A percentile compares a stretch with the other conserved stretches of the same genome.
phyloP scores from a whole-genome alignment of 2,797 vertebrate species.

The Phalanger gymnotis region DNA sequence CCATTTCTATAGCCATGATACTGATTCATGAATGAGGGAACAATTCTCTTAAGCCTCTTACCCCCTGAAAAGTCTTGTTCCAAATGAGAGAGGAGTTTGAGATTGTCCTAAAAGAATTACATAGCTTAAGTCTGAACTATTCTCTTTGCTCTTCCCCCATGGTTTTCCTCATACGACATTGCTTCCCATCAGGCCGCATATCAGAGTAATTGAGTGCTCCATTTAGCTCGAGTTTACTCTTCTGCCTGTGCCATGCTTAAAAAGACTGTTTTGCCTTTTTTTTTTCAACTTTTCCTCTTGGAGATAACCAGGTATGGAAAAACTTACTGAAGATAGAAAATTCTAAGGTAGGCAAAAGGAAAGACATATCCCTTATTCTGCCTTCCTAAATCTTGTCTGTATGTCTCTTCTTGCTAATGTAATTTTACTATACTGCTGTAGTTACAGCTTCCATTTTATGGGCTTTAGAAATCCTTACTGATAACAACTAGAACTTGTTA shows the following conservation, averaged over 20 bases:
- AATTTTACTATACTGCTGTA: not conserved
- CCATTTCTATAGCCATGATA: not conserved
- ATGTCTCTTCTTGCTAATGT: not conserved
- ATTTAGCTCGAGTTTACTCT: not conserved
- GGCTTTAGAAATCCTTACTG: conserved; percentile 8
- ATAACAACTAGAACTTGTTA: conserved; percentile 43
- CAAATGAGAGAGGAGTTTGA: not conserved
- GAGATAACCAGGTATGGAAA: not conserved
- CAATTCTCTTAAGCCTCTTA: not conserved
- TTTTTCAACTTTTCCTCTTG: not conserved
- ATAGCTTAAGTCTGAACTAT: not conserved
- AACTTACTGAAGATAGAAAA: conserved; percentile 25
- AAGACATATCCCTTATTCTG: not conserved
- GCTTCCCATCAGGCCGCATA: not conserved
- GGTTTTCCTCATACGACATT: not conserved
- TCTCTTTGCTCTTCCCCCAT: not conserved
- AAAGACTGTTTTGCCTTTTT: not conserved
- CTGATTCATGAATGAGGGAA: not conserved
- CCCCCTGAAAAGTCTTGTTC: not conserved
- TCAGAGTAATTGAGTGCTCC: not conserved
- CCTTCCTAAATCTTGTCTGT: not conserved
- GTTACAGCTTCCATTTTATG: conserved; percentile 9
- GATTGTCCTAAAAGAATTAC: not conserved
- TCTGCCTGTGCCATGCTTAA: not conserved
- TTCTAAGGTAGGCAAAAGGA: not conserved